phyloP scores from a whole-genome alignment of 2,888 invertebrate genomes.

The Melinopterus prodromus region DNA sequence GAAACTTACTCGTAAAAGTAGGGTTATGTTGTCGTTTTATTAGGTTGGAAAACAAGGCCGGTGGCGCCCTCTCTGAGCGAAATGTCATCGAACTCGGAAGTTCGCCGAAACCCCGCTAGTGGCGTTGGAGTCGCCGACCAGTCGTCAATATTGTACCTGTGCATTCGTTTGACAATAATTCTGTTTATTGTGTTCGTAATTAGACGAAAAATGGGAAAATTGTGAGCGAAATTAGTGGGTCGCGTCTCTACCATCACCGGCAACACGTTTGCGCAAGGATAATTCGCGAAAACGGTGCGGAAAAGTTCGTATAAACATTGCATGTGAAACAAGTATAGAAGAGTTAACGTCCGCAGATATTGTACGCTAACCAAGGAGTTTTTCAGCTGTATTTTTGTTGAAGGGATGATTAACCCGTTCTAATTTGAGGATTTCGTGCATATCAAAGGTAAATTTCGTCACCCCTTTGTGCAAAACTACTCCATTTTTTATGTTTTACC shows the following conservation, averaged over 20 bases:
- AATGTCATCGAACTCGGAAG: background rate
- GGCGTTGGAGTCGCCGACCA: constrained; percentile 49
- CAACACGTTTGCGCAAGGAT: constrained; percentile 32
- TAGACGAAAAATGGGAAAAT: constrained; percentile 28
- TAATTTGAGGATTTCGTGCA: background rate
- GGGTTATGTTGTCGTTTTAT: background rate
- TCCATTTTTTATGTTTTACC: background rate
- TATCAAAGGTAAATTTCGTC: background rate
- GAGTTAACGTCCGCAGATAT: background rate
- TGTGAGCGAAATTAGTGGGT: constrained; percentile 19
- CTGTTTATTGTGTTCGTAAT: constrained; percentile 54
- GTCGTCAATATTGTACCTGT: constrained; percentile 57
- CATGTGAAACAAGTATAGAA: background rate
- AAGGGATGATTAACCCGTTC: background rate
- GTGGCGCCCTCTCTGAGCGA: background rate
- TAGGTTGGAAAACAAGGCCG: constrained; percentile 20
- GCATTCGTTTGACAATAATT: constrained; percentile 55
- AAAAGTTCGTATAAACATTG: background rate
- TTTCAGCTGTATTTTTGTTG: background rate
- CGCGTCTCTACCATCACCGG: constrained; percentile 29
- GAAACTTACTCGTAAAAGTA: background rate
- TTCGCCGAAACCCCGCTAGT: background rate
- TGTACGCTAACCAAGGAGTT: background rate
- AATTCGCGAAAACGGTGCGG: background rate
- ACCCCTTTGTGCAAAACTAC: background rate